Evolutionary conservation across 2,797 vertebrate genomes (phyloP), one percentile per base, ranked within the genome.

Genomic region (Chaetodon trifasciatus): DNA sequence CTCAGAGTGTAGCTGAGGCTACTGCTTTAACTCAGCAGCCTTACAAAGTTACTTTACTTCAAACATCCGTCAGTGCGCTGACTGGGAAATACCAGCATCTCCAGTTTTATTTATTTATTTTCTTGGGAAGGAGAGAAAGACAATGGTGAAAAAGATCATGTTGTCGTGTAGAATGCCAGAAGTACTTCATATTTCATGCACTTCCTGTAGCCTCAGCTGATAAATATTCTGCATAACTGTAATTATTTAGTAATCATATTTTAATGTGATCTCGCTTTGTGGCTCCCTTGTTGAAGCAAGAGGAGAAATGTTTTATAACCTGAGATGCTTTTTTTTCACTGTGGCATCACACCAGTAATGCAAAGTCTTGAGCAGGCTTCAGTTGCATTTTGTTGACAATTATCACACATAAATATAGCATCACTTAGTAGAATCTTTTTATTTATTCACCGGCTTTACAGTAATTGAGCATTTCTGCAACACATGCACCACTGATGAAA

Each of bases 11-110:
- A 79, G 79, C 81, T 82, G 58, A 76, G 83, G 77, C 80, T 74
- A 58, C 62, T 81, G 82, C 85, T 80, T 88, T 82, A 78, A 69
- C 84, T 89, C 78, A 79, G 75, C 75, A 64, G 79, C 74, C 78
- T 79, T 61, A 67, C 65, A 78, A 85, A 83, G 71, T 88, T 87
- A 40, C 81, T 79, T 70, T 50, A 84, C 84, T 86, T 89, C 82
- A 86, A 89, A 89, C 77, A 65, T 78, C 55, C 40, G 49, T 81
- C 73, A 79, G 64, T 50, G 40, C 11, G 17, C 53, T 69, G 76
- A 84, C 71, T 74, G 68, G 79, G 64, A 85, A 85, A 85, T 68
- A 74, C 77, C 57, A 74, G 42, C 10, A 68, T 80, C 49, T 74
- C 10, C 50, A 55, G 3, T 76, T 74, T 76, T 40, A 44, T 74